These are phyloP conservation scores for Crenichthys baileyi DNA, from an alignment of 2,797 vertebrate species.

Conservation along the genomic window DNA sequence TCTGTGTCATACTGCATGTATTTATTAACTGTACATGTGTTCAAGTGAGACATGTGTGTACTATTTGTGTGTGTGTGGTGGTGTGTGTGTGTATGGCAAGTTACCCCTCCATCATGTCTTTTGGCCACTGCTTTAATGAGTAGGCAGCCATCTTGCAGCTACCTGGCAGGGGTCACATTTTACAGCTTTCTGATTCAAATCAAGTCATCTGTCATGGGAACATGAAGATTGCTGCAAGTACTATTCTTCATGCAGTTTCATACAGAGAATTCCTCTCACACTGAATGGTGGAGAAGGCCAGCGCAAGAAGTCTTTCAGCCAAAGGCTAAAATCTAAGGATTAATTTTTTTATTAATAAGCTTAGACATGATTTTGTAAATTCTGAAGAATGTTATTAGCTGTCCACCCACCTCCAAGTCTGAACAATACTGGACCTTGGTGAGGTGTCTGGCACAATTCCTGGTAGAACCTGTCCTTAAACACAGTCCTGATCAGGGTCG, in stretches of 20 bases:
- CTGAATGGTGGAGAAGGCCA: background rate
- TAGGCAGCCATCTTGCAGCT: background rate
- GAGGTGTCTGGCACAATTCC: background rate
- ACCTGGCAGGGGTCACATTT: too few species aligned
- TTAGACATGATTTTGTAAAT: background rate
- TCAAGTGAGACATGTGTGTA: too few species aligned
- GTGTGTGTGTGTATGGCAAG: background rate
- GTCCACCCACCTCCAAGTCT: background rate
- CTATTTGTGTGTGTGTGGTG: too few species aligned
- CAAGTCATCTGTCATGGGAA: background rate
- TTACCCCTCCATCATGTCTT: background rate
- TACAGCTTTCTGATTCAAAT: background rate
- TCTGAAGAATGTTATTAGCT: background rate
- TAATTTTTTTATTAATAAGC: background rate
- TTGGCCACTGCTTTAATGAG: background rate
- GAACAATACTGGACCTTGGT: background rate
- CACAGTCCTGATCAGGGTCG: background rate
- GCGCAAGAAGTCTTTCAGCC: background rate
- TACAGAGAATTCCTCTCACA: background rate
- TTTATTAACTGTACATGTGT: too few species aligned
- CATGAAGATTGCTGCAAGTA: background rate
- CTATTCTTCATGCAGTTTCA: background rate
- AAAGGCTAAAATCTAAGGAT: background rate
- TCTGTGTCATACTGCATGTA: too few species aligned
- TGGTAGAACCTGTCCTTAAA: background rate